Percentiles rank a stretch among this genome's conserved stretches.
Conservation (phyloP, 2,113 vertebrate species). For the Microcebus ravelobensis region DNA sequence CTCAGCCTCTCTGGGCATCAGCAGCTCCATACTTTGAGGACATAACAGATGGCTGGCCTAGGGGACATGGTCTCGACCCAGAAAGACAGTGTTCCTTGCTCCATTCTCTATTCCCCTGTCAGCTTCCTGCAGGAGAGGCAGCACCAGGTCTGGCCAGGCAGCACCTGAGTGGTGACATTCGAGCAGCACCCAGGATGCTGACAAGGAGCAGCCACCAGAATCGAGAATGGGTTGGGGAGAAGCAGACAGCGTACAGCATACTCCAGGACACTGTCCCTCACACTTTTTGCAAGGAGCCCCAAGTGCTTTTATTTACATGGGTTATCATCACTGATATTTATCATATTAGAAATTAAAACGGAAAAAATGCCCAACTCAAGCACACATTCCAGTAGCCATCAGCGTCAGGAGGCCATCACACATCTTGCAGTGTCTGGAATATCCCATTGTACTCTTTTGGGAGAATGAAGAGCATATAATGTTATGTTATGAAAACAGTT, state of each 20-base stretch:
- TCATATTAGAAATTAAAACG: neutral
- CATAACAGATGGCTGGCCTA: neutral
- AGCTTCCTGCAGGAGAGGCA: neutral
- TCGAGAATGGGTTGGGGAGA: accelerated
- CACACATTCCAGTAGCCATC: neutral
- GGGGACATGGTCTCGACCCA: neutral
- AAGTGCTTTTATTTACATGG: neutral
- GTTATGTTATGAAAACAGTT: neutral
- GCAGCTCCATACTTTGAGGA: neutral
- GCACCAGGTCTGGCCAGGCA: neutral
- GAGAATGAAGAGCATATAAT: neutral
- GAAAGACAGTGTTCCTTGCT: neutral
- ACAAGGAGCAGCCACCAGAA: neutral
- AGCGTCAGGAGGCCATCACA: neutral
- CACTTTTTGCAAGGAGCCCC: neutral
- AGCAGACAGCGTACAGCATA: neutral
- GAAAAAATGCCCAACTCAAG: neutral
- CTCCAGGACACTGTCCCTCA: neutral
- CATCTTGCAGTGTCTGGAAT: neutral
- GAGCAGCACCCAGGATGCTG: neutral
- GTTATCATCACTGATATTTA: neutral
- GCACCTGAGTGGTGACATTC: neutral
- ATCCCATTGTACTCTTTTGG: neutral
- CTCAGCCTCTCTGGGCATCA: neutral
- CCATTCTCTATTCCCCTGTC: neutral